A percentile compares a stretch with the other conserved stretches of the same genome.
These are phyloP conservation scores for Phymastichus coffea DNA, from an alignment of 1,140 invertebrate species.

Conservation along the genomic window DNA sequence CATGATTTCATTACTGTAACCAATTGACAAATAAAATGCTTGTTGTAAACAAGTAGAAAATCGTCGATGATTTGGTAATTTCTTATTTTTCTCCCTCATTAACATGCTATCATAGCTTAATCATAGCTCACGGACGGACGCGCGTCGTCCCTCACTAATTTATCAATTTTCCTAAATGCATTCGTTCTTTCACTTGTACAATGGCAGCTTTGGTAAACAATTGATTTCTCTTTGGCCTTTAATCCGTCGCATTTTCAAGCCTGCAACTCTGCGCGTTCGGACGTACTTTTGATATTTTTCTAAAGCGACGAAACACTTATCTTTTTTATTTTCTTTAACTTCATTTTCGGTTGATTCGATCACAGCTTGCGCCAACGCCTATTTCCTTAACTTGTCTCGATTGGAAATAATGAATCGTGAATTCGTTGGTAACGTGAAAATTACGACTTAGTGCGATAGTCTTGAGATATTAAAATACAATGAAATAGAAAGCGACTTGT, in stretches of 20 bases:
- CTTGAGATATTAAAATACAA: neutral
- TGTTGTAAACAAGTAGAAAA: constrained; percentile 38
- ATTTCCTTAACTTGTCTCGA: constrained; percentile 6
- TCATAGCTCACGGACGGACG: constrained; percentile 37
- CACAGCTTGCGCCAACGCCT: constrained; percentile 45
- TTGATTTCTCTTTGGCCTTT: constrained; percentile 10
- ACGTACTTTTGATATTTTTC: too few species aligned
- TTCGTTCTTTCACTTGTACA: neutral
- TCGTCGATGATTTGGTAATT: constrained; percentile 24
- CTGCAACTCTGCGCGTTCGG: constrained; percentile 24
- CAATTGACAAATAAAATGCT: constrained; percentile 33
- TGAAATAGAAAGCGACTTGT: neutral
- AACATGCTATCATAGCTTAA: constrained; percentile 31
- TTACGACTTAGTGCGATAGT: neutral
- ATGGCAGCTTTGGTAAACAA: neutral
- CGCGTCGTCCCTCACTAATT: constrained; percentile 36
- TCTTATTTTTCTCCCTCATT: constrained; percentile 25
- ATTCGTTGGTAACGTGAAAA: too few species aligned
- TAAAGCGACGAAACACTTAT: constrained; percentile 14
- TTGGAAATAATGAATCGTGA: too few species aligned
- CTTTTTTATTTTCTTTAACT: constrained; percentile 16
- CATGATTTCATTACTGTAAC: constrained; percentile 29
- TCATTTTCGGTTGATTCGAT: constrained; percentile 36
- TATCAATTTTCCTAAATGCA: constrained; percentile 17
- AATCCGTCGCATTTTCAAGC: constrained; percentile 22